Evolutionary conservation across 2,888 invertebrate species (phyloP), one percentile per base, ranked within the genome.

Genomic region (Ormyrus nitidulus): DNA sequence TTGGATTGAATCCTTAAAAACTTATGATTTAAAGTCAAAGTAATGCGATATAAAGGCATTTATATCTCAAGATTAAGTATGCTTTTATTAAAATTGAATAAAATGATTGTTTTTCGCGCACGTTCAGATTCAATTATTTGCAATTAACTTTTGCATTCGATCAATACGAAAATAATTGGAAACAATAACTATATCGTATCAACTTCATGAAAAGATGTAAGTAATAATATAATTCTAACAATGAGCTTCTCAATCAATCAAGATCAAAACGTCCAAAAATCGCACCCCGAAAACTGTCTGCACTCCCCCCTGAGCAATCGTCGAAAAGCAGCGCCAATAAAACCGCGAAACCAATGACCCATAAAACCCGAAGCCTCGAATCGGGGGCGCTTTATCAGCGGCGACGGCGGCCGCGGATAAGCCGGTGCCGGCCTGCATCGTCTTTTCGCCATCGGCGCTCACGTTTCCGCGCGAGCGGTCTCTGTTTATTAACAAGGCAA

Each of bases 1-100:
- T 54, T 19, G 6, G 65, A 61, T 71, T 48, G 44, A 44, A 75
- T 65, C 59, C 48, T 44, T 13, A 11, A n/a, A 34, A 64, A 74
- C n/a, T 70, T 59, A 9, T 54, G 69, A 79, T 75, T 71, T 19
- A 34, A 59, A 58, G 6, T 49, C 49, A 62, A 72, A 56, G 46
- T 6, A 66, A 75, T 61, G 59, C 49, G 44, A 58, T 58, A 44
- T 68, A 77, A 73, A 58, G 19, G 64, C 11, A 53, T 77, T 77
- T 69, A 69, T 51, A 73, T 77, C 19, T 49, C 64, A 11, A 51
- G 76, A 80, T 81, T 81, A 65, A 68, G 70, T 74, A 59, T 70
- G 73, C 34, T 19, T 77, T 80, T 80, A 74, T 81, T 65, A 53
- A 68, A 80, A 72, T 66, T 61, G 7, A 58, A 65, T 13, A 49